These are phyloP conservation scores for Teleogryllus oceanicus DNA, from an alignment of 2,888 invertebrate species.

Conservation along the genomic window DNA sequence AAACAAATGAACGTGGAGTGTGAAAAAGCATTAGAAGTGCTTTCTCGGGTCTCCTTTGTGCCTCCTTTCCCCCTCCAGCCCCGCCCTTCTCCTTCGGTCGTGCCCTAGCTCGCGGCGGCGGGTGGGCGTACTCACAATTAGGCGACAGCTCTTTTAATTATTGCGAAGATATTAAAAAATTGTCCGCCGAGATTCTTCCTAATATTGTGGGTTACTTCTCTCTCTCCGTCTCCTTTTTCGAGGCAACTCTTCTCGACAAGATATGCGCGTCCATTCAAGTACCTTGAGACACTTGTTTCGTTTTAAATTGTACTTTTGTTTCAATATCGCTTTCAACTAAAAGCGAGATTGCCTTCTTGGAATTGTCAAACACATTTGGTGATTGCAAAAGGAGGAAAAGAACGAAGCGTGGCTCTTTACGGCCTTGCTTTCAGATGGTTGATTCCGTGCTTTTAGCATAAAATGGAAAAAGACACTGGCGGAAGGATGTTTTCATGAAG, in stretches of 20 bases:
- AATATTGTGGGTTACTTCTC: neutral
- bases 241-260: neutral
- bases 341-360: too few relatives aligned
- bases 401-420: too few relatives aligned
- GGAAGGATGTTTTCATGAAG: too few relatives aligned
- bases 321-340: too few relatives aligned
- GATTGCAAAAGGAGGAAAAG: too few relatives aligned
- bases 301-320: too few relatives aligned
- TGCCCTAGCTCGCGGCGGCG: neutral
- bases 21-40: conserved; percentile 18
- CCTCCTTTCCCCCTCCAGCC: neutral
- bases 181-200: neutral
- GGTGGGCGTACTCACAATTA: neutral
- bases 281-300: neutral
- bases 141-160: conserved; percentile 9
- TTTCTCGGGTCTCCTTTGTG: neutral
- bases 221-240: neutral
- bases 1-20: conserved; percentile 9
- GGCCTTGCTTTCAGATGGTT: too few relatives aligned
- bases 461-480: too few relatives aligned
- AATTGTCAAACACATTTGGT: too few relatives aligned
- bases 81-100: neutral
- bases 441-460: too few relatives aligned
- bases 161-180: neutral
- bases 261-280: neutral